Evolutionary conservation across 1,140 invertebrate species (phyloP), one percentile per base, ranked within the genome.

Genomic region (Listronotus oregonensis): DNA sequence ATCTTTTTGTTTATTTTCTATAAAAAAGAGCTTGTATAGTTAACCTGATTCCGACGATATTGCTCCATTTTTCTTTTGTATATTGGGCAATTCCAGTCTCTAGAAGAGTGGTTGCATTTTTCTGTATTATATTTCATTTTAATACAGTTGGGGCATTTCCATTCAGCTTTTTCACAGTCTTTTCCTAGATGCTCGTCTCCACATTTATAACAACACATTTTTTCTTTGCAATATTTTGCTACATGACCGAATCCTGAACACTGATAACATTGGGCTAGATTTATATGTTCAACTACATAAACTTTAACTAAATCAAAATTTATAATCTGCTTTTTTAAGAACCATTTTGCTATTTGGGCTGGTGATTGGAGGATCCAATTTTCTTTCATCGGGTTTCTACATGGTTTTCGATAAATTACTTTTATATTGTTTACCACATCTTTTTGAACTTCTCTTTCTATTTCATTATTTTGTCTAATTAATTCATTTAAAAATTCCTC

Each of bases 301-400:
- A 57, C 62, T 57, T 57, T 57, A 11, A 64, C 32, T 27, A 64
- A 32, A 18, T 64, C 62, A 32, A 64, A 32, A 57, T 47, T 46
- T 8, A 64, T 49, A 18, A 32, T n/a, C 61, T 47, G 37, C 34
- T 58, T 56, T 39, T 57, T 64, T 11, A 64, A 54, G 31, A 57
- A 64, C 62, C 62, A 64, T 64, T 64, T 46, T 12, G 62, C 54
- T n/a, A 64, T 37, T 7, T 57, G 42, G 4, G 52, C 42, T 61
- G 50, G 50, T 21, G 61, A 52, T 17, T 62, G 59, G n/a, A 64
- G 51, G 9, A 64, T 64, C 61, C 61, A 64, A 31, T 64, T 64
- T 46, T 64, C 51, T 64, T 43, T 43, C 11, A 27, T 6, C 8
- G 34, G 40, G 37, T 64, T 64, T 27, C 42, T 46, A 57, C 62